Evolutionary conservation across 1,140 invertebrate species (phyloP), one percentile per base, ranked within the genome.

Genomic region (Calosoma granatense): DNA sequence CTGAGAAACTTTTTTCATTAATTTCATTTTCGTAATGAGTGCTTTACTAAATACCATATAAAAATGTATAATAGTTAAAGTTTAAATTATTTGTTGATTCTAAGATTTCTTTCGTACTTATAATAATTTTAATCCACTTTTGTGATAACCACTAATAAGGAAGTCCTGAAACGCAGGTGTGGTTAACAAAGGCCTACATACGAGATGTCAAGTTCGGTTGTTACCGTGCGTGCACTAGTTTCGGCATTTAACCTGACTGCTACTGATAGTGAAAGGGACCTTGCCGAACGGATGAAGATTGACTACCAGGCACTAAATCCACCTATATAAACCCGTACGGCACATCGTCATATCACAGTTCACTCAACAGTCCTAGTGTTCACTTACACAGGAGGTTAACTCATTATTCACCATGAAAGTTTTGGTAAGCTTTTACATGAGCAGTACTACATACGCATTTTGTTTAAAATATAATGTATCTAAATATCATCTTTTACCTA

Each of bases 101-200:
- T n/a, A n/a, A n/a, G n/a, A n/a, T n/a, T n/a, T n/a, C n/a, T n/a
- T n/a, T n/a, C n/a, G n/a, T n/a, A n/a, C n/a, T n/a, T n/a, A n/a
- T n/a, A n/a, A n/a, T n/a, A n/a, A n/a, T n/a, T n/a, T n/a, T n/a
- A n/a, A n/a, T n/a, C n/a, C n/a, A n/a, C n/a, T n/a, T n/a, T n/a
- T n/a, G n/a, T n/a, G n/a, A n/a, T n/a, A n/a, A n/a, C n/a, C n/a
- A n/a, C n/a, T n/a, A n/a, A n/a, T n/a, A n/a, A n/a, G n/a, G 26
- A 6, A 36, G 26, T 6, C n/a, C n/a, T n/a, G 26, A 36, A 9
- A 36, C 26, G n/a, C n/a, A 36, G 26, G 26, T 36, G 26, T 36
- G 26, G 54, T 65, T 65, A 9, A 63, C n/a, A 36, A n/a, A 9
- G 26, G 26, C n/a, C n/a, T 36, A 36, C 26, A 36, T 9, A 36